A percentile compares a stretch with the other conserved stretches of the same genome.
phyloP scores from a whole-genome alignment of 2,797 vertebrate genomes.

The Anguilla megastoma region DNA sequence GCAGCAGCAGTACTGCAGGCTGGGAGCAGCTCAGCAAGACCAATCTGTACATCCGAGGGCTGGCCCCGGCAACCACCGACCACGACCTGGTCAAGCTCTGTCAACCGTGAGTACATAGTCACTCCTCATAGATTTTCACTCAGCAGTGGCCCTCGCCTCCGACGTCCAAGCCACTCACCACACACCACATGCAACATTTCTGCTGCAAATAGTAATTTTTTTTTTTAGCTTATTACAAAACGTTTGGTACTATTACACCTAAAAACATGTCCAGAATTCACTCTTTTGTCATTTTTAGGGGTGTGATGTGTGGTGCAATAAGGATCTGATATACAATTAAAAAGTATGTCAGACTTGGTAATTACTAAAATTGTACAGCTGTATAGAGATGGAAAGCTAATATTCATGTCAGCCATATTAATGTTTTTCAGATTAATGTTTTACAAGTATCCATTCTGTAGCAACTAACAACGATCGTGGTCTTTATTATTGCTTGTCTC shows the following conservation, averaged over 20 bases:
- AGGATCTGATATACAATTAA: not conserved
- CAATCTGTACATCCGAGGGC: slow-evolving; percentile 96
- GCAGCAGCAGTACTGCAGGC: slow-evolving; percentile 89
- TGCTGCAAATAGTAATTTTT: slow-evolving; percentile 21
- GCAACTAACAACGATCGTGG: no score
- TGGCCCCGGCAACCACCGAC: slow-evolving; percentile 93
- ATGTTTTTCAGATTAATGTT: not conserved
- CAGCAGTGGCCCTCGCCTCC: slow-evolving; percentile 53
- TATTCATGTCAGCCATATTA: not conserved
- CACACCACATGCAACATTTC: not conserved
- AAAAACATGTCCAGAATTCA: not conserved
- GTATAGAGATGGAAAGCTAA: not conserved
- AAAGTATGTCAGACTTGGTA: not conserved
- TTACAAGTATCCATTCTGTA: no score
- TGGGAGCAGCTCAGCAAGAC: slow-evolving; percentile 99
- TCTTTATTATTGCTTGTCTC: no score
- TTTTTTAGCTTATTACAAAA: not conserved
- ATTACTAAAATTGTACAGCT: not conserved
- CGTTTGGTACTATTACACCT: not conserved
- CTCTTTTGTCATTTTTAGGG: not conserved
- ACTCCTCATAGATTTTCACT: slow-evolving; percentile 47
- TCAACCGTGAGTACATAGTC: slow-evolving; percentile 88
- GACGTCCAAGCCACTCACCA: not conserved
- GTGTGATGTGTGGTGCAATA: not conserved
- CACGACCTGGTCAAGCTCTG: slow-evolving; percentile 98